Evolutionary conservation across 1,140 invertebrate genomes (phyloP).

Genomic region (Mesaphorura yosii): DNA sequence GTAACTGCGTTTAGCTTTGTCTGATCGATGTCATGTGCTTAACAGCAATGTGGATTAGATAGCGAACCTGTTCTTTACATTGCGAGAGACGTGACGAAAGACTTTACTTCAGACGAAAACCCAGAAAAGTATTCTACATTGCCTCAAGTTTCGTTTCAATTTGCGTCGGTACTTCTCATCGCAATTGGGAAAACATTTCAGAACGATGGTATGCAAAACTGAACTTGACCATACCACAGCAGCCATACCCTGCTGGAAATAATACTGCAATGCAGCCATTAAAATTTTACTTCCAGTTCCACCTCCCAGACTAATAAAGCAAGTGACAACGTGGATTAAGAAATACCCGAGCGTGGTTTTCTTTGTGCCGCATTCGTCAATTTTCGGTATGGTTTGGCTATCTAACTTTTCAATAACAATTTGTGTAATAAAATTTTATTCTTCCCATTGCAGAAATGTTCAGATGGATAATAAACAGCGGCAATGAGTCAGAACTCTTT

Average conservation of each 20-base stretch:
- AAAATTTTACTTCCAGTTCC: constrained; percentile 11
- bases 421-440: constrained; percentile 1
- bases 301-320: constrained; percentile 15
- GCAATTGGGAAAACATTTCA: constrained; percentile 21
- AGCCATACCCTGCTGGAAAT: background rate
- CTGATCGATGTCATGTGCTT: no score
- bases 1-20: background rate
- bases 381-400: constrained; percentile 22
- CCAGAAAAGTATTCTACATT: constrained; percentile 22
- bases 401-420: background rate
- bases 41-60: constrained; percentile 20
- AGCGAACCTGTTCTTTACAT: constrained; percentile 20
- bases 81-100: constrained; percentile 20
- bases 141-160: constrained; percentile 17
- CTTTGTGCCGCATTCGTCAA: constrained; percentile 24
- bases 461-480: constrained; percentile 20
- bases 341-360: constrained; percentile 22
- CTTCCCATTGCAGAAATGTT: constrained; percentile 18
- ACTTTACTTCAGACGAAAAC: constrained; percentile 19
- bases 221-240: background rate
- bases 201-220: constrained; percentile 7
- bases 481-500: constrained; percentile 21
- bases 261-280: background rate
- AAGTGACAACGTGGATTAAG: constrained; percentile 24
- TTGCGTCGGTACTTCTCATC: constrained; percentile 22